Evolutionary conservation across 2,888 invertebrate genomes (phyloP).

Genomic region (Lumbricus terrestris): DNA sequence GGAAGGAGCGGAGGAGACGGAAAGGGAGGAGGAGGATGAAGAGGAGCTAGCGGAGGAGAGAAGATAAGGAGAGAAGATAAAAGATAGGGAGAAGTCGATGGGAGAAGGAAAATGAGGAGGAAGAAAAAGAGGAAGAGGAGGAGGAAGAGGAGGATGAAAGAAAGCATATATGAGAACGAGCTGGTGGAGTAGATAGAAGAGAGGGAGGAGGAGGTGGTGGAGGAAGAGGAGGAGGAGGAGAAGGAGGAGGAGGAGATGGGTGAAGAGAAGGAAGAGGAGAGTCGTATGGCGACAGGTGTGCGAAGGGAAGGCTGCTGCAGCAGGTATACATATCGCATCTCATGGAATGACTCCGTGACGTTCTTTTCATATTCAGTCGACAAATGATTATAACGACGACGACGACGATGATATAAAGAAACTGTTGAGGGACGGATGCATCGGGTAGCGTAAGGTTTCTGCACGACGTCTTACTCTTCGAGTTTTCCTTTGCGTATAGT

Average conservation of each 20-base stretch:
- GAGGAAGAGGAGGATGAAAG: too few species aligned
- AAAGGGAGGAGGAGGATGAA: too few species aligned
- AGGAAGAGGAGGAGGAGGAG: too few species aligned
- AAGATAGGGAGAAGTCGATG: too few species aligned
- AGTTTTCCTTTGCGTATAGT: background rate
- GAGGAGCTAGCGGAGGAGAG: too few species aligned
- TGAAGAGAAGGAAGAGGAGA: background rate
- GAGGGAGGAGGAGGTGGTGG: background rate
- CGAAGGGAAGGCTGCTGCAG: background rate
- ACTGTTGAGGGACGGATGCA: background rate
- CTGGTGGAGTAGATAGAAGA: background rate
- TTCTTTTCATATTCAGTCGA: background rate
- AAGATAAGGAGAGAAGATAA: too few species aligned
- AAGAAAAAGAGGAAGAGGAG: background rate
- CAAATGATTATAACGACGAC: background rate
- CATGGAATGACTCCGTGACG: background rate
- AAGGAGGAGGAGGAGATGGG: background rate
- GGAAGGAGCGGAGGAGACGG: too few species aligned
- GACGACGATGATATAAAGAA: background rate
- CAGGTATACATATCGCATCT: background rate
- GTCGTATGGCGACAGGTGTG: background rate
- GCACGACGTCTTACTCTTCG: background rate
- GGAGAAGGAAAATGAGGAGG: background rate
- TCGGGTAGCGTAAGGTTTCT: background rate
- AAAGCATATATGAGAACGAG: too few species aligned